A percentile compares a stretch with the other conserved stretches of the same genome.
These are phyloP conservation scores for Heliconius himera DNA, from an alignment of 1,140 invertebrate species.

Conservation along the genomic window DNA sequence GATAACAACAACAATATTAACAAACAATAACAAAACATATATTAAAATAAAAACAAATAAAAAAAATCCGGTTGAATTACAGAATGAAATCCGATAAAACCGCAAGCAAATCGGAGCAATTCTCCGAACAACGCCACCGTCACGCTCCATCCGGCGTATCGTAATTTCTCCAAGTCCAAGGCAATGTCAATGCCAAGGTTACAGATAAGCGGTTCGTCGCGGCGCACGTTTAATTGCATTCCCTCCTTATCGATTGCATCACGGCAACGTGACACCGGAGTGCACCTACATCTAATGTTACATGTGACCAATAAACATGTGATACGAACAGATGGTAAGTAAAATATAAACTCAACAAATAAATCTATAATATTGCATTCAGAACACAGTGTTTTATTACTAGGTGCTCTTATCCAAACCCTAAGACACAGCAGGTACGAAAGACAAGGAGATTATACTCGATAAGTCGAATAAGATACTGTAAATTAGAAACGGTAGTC, in stretches of 20 bases:
- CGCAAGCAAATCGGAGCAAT: conserved; percentile 19
- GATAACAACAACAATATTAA: too few species aligned
- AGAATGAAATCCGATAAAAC: conserved; percentile 8
- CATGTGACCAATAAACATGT: conserved; percentile 1
- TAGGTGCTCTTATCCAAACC: background rate
- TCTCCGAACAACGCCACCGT: conserved; percentile 31
- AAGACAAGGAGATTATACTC: background rate
- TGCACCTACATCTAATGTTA: conserved; percentile 16
- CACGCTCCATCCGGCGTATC: conserved; percentile 40
- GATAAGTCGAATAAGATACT: background rate
- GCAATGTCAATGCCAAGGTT: conserved; percentile 58
- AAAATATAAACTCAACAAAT: background rate
- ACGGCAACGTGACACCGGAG: conserved; percentile 43
- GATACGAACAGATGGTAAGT: background rate
- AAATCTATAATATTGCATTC: background rate
- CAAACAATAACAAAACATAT: too few species aligned
- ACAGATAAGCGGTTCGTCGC: conserved; percentile 52
- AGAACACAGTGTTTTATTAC: background rate
- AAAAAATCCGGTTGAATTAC: background rate
- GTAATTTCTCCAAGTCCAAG: conserved; percentile 38
- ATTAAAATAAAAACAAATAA: background rate
- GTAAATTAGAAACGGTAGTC: background rate
- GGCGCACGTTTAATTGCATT: conserved; percentile 54
- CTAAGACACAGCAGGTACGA: too few species aligned
- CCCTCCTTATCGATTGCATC: conserved; percentile 53